phyloP scores from a whole-genome alignment of 2,113 vertebrate genomes.

The Thinocorus orbignyianus region DNA sequence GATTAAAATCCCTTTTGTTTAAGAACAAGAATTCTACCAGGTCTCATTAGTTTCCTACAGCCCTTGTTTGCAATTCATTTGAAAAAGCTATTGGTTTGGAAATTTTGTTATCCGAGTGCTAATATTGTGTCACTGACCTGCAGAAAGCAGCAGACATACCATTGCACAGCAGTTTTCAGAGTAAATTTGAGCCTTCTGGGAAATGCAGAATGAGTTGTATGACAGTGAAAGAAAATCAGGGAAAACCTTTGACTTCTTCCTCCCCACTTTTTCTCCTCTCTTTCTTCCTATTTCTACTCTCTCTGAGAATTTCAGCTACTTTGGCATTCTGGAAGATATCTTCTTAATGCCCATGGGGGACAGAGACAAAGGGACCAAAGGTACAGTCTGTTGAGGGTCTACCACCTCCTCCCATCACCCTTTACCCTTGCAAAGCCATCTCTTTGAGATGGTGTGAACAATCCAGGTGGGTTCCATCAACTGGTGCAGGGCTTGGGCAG shows the following conservation, averaged over 20 bases:
- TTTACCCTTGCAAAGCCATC: not conserved
- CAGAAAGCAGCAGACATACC: not conserved
- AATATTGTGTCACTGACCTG: not conserved
- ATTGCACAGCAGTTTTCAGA: not conserved
- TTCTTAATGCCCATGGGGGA: rapidly evolving
- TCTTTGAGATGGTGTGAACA: not conserved
- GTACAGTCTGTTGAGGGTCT: not conserved
- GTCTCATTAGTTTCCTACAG: not conserved
- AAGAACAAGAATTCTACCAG: not conserved
- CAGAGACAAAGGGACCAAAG: not conserved
- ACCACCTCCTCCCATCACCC: not conserved
- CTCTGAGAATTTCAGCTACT: not conserved
- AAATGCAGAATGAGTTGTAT: not conserved
- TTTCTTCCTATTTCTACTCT: not conserved
- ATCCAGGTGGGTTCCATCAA: no score
- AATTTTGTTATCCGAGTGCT: not conserved
- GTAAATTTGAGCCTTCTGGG: not conserved
- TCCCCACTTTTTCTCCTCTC: not conserved
- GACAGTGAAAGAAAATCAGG: not conserved
- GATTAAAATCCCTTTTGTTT: not conserved
- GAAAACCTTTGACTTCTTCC: not conserved
- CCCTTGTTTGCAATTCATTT: not conserved
- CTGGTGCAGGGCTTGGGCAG: not conserved
- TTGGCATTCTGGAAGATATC: not conserved
- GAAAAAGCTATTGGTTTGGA: not conserved